phyloP scores from a whole-genome alignment of 2,113 vertebrate species.

The Psophia crepitans region DNA sequence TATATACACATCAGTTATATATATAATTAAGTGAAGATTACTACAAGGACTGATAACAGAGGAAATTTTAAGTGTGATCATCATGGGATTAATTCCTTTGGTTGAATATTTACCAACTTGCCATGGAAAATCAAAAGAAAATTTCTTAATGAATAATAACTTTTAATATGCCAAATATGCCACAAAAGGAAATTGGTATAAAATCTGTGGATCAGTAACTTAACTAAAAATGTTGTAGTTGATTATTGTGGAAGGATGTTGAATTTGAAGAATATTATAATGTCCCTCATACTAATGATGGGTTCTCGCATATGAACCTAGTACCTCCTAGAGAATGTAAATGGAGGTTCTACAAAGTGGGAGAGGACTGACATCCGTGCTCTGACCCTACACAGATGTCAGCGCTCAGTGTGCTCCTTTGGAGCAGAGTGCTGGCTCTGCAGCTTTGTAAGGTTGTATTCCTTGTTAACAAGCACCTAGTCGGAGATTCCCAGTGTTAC shows the following conservation, averaged over 20 bases:
- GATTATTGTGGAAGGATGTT: neutral
- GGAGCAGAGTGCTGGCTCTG: neutral
- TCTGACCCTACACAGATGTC: neutral
- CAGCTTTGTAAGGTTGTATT: neutral
- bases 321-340: neutral
- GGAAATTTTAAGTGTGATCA: neutral
- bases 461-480: neutral
- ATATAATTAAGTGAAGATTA: neutral
- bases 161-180: neutral
- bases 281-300: neutral
- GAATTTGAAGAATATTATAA: neutral
- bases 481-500: neutral
- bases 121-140: neutral
- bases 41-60: neutral
- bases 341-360: neutral
- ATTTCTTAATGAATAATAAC: neutral
- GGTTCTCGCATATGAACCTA: neutral
- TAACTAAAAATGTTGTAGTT: neutral
- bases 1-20: neutral
- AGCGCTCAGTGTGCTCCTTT: neutral
- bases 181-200: neutral
- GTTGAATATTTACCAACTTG: neutral
- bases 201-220: neutral
- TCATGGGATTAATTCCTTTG: neutral
- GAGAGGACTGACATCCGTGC: neutral